phyloP scores from a whole-genome alignment of 2,888 invertebrate species.

The Cheilosia soror region DNA sequence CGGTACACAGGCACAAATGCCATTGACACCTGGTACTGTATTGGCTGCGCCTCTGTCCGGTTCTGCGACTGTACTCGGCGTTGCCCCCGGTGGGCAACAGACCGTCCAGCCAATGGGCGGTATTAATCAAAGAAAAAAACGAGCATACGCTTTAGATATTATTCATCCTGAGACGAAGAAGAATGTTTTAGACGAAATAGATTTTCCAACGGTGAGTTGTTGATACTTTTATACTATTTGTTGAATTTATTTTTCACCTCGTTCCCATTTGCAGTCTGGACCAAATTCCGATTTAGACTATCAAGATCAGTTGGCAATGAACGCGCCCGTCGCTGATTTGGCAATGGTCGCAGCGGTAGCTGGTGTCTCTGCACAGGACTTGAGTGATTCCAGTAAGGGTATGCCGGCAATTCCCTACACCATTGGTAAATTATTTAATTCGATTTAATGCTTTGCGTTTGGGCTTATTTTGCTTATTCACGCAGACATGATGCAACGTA shows the following conservation, averaged over 20 bases:
- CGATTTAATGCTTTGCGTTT: background rate
- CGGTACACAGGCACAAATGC: slow-evolving; percentile 79
- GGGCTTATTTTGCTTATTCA: background rate
- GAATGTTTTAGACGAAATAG: slow-evolving; percentile 81
- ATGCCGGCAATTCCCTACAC: slow-evolving; percentile 70
- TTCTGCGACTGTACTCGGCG: slow-evolving; percentile 84
- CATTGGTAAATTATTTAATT: slow-evolving; percentile 72
- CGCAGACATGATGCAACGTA: slow-evolving; percentile 70
- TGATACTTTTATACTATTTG: background rate
- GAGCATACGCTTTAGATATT: slow-evolving; percentile 83
- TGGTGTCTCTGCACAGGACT: slow-evolving; percentile 64
- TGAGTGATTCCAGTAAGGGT: slow-evolving; percentile 49
- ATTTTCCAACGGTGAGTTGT: slow-evolving; percentile 77
- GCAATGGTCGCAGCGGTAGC: slow-evolving; percentile 65
- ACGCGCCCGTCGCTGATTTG: slow-evolving; percentile 73
- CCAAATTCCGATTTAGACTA: slow-evolving; percentile 77
- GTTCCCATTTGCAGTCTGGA: slow-evolving; percentile 72
- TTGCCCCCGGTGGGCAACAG: slow-evolving; percentile 77
- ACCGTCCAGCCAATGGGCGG: slow-evolving; percentile 66
- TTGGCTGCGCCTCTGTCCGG: slow-evolving; percentile 81
- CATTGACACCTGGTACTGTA: slow-evolving; percentile 76
- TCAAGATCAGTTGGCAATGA: slow-evolving; percentile 75
- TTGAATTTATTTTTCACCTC: background rate
- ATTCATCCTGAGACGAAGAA: slow-evolving; percentile 84
- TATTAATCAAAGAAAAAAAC: slow-evolving; percentile 77